Percentiles rank a stretch among this genome's conserved stretches.
These are phyloP conservation scores for Coenonympha glycerion DNA, from an alignment of 2,888 invertebrate genomes.

Conservation along the genomic window DNA sequence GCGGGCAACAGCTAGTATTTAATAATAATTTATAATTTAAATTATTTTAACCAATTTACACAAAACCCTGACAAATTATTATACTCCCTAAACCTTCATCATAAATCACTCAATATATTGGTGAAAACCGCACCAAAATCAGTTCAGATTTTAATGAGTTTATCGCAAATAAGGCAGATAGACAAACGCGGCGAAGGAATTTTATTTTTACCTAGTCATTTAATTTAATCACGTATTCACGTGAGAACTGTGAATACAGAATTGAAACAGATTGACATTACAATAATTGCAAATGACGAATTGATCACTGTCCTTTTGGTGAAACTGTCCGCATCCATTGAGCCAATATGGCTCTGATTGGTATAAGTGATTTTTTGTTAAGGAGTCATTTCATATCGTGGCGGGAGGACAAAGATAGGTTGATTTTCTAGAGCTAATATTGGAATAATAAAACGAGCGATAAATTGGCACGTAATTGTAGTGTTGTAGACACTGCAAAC, in stretches of 20 bases:
- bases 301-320: constrained; percentile 58
- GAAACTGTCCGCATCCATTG: constrained; percentile 29
- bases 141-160: too few relatives aligned
- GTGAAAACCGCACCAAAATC: too few relatives aligned
- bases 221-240: background rate
- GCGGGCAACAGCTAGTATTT: too few relatives aligned
- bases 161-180: too few relatives aligned
- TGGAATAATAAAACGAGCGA: constrained; percentile 13
- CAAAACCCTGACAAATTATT: too few relatives aligned
- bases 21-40: too few relatives aligned
- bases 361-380: constrained; percentile 35
- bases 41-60: too few relatives aligned
- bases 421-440: constrained; percentile 17
- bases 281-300: constrained; percentile 72
- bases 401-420: constrained; percentile 35
- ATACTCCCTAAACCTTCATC: too few relatives aligned
- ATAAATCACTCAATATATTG: too few relatives aligned
- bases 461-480: constrained; percentile 1
- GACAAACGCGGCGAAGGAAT: too few relatives aligned
- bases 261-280: constrained; percentile 71
- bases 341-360: constrained; percentile 35
- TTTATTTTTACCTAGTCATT: background rate
- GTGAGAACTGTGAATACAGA: constrained; percentile 18
- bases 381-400: constrained; percentile 27
- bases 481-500: too few relatives aligned